Base-by-base conservation (phyloP, 2,797 vertebrate genomes). In the Sebastes steindachneri region DNA sequence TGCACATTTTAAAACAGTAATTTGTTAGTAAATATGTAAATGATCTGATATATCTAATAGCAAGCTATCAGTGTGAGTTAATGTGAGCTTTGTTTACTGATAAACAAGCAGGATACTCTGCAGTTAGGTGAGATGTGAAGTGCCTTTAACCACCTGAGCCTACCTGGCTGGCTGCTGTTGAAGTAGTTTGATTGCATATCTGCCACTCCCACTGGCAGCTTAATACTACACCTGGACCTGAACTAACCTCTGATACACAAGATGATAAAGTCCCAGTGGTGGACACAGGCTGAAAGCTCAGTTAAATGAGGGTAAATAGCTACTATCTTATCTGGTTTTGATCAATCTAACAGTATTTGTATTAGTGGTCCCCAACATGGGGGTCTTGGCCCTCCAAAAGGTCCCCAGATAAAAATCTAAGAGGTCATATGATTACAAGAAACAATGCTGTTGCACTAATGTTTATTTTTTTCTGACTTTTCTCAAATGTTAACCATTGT, bases 41-140 rank as follows among this genome's bases (percentile, higher is more conserved):
- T 25, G 0, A 66, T 2, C 17, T 10, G 3, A 33, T 29, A 9
- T 7, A 4, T 3, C 11, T 7, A 2, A 3, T 14, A 33, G 41
- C 21, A 9, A 17, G n/a, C 0, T 17, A 8, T 1, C 11, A 14
- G 0, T 33, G 8, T 29, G 23, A 14, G n/a, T 31, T 1, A 65
- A 6, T 37, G 7, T 57, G 9, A 64, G 21, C 4, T 4, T 23
- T 23, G 45, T 51, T 19, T 51, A 9, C 3, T 15, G 19, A 1
- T 48, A 48, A 48, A 48, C 45, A 48, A 3, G 7, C 3, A 51
- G 19, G 19, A 51, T 51, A 9, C 7, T n/a, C 45, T 51, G 45
- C 0, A 51, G 45, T 51, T 51, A 51, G 14, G 41, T 0, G 41
- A 45, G 6, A 45, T 45, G 41, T 17, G 41, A 17, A n/a, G 45